These are phyloP conservation scores for Genyomyrus donnyi DNA, from an alignment of 2,113 vertebrate genomes.

Conservation along the genomic window DNA sequence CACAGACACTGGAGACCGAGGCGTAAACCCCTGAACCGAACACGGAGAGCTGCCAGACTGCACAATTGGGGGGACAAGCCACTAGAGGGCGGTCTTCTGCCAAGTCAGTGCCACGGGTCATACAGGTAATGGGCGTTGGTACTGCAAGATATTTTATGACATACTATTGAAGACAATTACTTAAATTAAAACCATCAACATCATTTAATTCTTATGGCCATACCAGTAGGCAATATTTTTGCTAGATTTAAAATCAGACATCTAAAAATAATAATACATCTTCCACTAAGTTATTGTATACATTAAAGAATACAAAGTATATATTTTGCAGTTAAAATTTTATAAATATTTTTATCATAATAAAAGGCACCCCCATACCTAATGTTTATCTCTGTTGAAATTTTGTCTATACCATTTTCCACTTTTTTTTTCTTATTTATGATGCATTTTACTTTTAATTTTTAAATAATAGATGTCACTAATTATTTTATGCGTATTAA, in stretches of 20 bases:
- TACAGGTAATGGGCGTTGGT: constrained; percentile 65
- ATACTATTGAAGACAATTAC: neutral
- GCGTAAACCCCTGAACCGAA: constrained; percentile 82
- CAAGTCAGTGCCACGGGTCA: constrained; percentile 74
- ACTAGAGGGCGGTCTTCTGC: constrained; percentile 59
- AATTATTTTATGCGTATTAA: neutral
- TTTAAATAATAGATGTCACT: neutral
- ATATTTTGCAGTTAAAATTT: neutral
- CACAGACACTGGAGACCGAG: constrained; percentile 82
- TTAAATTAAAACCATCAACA: neutral
- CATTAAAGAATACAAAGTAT: neutral
- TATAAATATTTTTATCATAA: neutral
- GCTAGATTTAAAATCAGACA: neutral
- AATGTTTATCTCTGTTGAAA: neutral
- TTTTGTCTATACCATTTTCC: neutral
- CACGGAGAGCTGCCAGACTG: constrained; percentile 64
- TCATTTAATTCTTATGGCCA: neutral
- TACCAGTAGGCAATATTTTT: neutral
- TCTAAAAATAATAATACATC: neutral
- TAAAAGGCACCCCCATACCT: neutral
- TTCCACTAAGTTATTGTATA: neutral
- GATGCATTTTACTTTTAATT: neutral
- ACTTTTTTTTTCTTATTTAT: neutral
- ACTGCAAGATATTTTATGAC: constrained; percentile 45
- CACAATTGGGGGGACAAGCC: constrained; percentile 75